Base-by-base conservation (phyloP, 2,113 vertebrate species). In the Speoplatyrhinus poulsoni region DNA sequence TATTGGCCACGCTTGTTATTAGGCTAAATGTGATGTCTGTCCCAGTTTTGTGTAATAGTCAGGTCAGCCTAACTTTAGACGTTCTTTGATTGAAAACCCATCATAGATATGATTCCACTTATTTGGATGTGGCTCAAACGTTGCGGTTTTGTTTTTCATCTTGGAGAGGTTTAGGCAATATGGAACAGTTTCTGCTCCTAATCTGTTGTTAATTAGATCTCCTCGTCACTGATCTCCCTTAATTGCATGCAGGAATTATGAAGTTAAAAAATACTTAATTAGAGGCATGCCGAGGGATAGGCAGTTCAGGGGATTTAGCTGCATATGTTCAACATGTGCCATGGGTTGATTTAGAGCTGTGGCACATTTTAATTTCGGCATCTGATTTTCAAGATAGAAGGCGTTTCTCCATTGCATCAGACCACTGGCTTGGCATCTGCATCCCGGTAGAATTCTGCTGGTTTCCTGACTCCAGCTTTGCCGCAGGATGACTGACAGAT, bases 191-290 rank as follows among this genome's bases (percentile, higher is more conserved):
- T 83, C 76, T 84, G 79, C 81, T 86, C 71, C 82, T 90, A 76
- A 91, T 92, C 87, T 93, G 93, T 85, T 92, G 82, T 85, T 89
- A 85, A 91, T 93, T 92, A 90, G 82, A 46, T 57, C 70, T 64
- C 56, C 81, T 86, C 67, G 81, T 79, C 74, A 81, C 82, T 90
- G 88, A 89, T 83, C 81, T 87, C 65, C 87, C 90, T 74, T 91
- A 92, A 92, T 85, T 80, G 89, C 80, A 78, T 80, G 79, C 82
- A 85, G 81, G 80, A 85, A 85, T 82, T 85, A 90, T 85, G 85
- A 62, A 89, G 86, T 86, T 88, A 73, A 79, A 84, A 75, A 69
- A 63, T 69, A 87, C 79, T 84, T 91, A 90, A 93, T 93, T 91
- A 92, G 84, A 92, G 90, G 80, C 81, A 59, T 75, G 82, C 72